These are phyloP conservation scores for Idris sp. DNA, from an alignment of 1,140 invertebrate genomes.

Conservation along the genomic window DNA sequence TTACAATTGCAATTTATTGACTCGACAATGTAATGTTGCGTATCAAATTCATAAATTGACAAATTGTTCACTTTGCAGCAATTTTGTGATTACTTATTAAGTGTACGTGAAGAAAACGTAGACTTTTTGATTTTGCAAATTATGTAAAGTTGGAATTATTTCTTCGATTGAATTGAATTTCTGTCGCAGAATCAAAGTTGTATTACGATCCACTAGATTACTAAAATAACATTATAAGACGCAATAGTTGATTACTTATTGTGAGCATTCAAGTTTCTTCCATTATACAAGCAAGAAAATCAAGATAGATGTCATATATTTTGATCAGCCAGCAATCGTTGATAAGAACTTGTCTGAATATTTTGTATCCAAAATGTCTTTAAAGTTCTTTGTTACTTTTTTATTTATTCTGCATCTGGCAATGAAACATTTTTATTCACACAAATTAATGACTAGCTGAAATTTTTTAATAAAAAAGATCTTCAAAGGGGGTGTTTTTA, in stretches of 20 bases:
- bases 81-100: conserved; percentile 30
- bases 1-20: conserved; percentile 1
- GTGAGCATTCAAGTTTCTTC: too few species aligned
- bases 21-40: conserved; percentile 2
- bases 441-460: conserved; percentile 48
- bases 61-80: conserved; percentile 9
- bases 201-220: too few species aligned
- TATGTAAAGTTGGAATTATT: conserved; percentile 35
- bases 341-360: too few species aligned
- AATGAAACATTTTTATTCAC: conserved; percentile 46
- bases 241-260: too few species aligned
- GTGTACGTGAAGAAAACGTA: background rate
- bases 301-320: too few species aligned
- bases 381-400: conserved; percentile 46
- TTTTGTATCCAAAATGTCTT: conserved; percentile 34
- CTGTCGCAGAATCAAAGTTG: too few species aligned
- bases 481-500: conserved; percentile 48
- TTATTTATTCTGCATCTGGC: conserved; percentile 30
- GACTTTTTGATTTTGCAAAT: background rate
- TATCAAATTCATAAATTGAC: conserved; percentile 21
- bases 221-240: too few species aligned
- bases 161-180: conserved; percentile 1
- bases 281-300: too few species aligned
- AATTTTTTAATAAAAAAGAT: conserved; percentile 49
- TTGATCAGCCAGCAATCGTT: too few species aligned